Conservation (phyloP, 1,140 invertebrate genomes). For the Aphelenchoides besseyi region DNA sequence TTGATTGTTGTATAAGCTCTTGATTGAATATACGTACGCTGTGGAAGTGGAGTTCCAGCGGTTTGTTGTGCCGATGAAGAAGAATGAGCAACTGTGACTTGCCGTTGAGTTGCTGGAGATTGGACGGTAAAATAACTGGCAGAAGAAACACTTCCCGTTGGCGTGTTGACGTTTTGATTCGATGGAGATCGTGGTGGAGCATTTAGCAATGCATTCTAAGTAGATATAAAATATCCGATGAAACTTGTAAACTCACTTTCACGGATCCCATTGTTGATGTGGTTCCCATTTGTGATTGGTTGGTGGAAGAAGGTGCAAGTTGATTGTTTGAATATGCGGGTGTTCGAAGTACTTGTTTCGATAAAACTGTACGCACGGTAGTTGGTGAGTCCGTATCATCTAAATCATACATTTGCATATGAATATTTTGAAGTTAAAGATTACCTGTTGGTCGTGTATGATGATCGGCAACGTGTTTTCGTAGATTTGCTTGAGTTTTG, state of each 20-base stretch:
- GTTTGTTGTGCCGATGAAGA: neutral
- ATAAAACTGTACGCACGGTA: neutral
- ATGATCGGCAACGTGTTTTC: conserved; percentile 26
- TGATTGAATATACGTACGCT: too few relatives aligned
- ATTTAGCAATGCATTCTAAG: neutral
- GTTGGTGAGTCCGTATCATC: neutral
- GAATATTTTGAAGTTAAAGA: neutral
- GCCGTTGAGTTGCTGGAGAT: neutral
- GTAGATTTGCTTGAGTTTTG: conserved; percentile 26
- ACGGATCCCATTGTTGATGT: neutral
- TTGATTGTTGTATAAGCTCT: too few relatives aligned
- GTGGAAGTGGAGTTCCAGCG: too few relatives aligned
- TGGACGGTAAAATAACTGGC: neutral
- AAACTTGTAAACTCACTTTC: neutral
- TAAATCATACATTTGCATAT: neutral
- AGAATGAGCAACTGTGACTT: neutral
- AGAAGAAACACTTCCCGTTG: too few relatives aligned
- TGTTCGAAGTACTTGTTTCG: neutral
- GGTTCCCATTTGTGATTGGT: neutral
- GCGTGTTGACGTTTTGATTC: too few relatives aligned
- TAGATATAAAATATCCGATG: too few relatives aligned
- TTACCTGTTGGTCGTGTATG: conserved; percentile 22
- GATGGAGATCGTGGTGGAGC: neutral
- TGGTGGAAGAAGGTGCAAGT: neutral
- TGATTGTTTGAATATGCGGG: neutral